These are phyloP conservation scores for Ochotona princeps DNA, from an alignment of 2,113 vertebrate genomes.

Conservation along the genomic window DNA sequence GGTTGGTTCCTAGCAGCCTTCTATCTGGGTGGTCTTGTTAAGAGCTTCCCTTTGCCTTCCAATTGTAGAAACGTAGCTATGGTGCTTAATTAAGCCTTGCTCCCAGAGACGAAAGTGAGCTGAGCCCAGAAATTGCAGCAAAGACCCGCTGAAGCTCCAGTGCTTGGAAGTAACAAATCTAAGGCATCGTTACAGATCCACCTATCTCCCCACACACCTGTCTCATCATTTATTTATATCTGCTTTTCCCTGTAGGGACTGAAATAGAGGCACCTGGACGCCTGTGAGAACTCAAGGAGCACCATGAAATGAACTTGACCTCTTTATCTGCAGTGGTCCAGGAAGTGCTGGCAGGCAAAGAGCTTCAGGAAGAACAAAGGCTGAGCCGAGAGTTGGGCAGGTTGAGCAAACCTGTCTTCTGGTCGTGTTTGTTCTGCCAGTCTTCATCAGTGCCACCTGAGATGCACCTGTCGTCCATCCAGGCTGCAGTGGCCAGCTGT, in stretches of 20 bases:
- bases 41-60: background rate
- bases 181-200: background rate
- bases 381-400: background rate
- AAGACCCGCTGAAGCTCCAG: background rate
- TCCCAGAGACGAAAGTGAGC: constrained; percentile 1
- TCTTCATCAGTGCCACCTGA: background rate
- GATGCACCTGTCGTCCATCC: background rate
- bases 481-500: background rate
- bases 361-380: constrained; percentile 40
- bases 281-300: background rate
- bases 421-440: background rate
- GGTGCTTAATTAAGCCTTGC: constrained; percentile 15
- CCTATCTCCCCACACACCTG: background rate
- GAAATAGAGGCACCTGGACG: constrained; percentile 37
- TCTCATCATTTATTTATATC: constrained; percentile 41
- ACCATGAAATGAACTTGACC: background rate
- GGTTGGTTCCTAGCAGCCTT: background rate
- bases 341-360: constrained; percentile 38
- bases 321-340: constrained; percentile 45
- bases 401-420: background rate
- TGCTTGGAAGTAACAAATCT: background rate
- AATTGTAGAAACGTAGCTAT: background rate
- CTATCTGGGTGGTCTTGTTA: constrained; percentile 6
- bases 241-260: background rate
- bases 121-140: background rate